A percentile compares a stretch with the other conserved stretches of the same genome.
These are phyloP conservation scores for Koerneria pararmatus DNA, from an alignment of 2,888 invertebrate species.

Conservation along the genomic window DNA sequence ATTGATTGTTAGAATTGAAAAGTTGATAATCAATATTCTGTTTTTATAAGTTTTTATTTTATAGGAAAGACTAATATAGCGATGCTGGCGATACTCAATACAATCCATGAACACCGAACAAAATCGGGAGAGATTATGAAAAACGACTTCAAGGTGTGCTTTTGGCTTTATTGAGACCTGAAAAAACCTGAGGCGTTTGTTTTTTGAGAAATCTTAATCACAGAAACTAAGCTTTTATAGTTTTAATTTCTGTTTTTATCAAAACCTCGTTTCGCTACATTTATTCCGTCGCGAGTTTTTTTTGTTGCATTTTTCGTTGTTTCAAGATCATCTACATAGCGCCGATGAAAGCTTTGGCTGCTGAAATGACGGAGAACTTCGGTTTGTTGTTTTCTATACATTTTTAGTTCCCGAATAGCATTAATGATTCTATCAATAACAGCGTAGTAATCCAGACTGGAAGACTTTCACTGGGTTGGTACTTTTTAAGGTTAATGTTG, in stretches of 20 bases:
- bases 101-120: constrained; percentile 78
- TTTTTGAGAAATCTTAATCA: too few species aligned
- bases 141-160: constrained; percentile 82
- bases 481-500: too few species aligned
- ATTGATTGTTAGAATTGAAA: background rate
- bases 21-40: background rate
- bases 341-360: constrained; percentile 97
- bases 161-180: constrained; percentile 2
- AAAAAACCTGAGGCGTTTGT: background rate
- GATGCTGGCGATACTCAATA: constrained; percentile 83
- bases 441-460: too few species aligned
- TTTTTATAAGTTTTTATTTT: background rate
- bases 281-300: too few species aligned
- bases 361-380: constrained; percentile 88
- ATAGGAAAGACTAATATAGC: constrained; percentile 92
- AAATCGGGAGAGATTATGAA: constrained; percentile 75
- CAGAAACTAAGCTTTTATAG: too few species aligned
- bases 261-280: too few species aligned
- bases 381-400: constrained; percentile 26
- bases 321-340: constrained; percentile 90
- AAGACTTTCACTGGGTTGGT: too few species aligned
- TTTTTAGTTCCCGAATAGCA: too few species aligned
- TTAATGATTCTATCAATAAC: too few species aligned
- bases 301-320: too few species aligned
- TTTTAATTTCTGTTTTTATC: background rate